Evolutionary conservation across 1,140 invertebrate species (phyloP), one percentile per base, ranked within the genome.

Genomic region (Anastatus disparis): DNA sequence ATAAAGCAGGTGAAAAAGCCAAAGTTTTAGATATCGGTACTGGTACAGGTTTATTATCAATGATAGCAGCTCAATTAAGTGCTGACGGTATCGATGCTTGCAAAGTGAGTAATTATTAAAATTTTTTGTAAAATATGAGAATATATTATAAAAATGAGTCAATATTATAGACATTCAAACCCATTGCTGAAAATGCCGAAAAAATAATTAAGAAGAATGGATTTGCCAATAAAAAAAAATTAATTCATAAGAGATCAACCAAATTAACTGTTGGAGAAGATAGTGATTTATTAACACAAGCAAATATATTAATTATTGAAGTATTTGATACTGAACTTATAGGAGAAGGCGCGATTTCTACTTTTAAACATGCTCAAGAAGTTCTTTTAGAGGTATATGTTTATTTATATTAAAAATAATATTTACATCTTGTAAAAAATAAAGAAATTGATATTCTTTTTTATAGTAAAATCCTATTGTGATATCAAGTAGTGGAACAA

Each of bases 271-370:
- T 98, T 42, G 95, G 95, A 4, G 82, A 88, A 73, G 87, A 88
- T 78, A 88, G 89, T 29, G 96, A 97, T 84, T 88, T 99, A 87
- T 82, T 87, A 38, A 83, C 90, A n/a, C 89, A 89, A 80, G 95
- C 95, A 4, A 98, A 99, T 87, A 93, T 99, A 75, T 88, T 99
- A 55, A 96, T 99, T 0, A 96, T 97, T 1, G 98, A 99, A 89
- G 93, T 99, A 8, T 97, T 99, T 89, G 97, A 99, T 84, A 99
- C 97, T 3, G 98, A 99, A 87, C 86, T 99, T 17, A 99, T 99
- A 80, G 97, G 96, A 8, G 97, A 98, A 88, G 94, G 97, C 56
- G 97, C 97, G 4, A 87, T 99, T 1, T 88, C 89, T 35, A 97
- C 96, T 38, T 99, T 97, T 81, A 91, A 90, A 71, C 95, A 99